Evolutionary conservation across 2,113 vertebrate genomes (phyloP).

Genomic region (Chlorodrepanis virens): DNA sequence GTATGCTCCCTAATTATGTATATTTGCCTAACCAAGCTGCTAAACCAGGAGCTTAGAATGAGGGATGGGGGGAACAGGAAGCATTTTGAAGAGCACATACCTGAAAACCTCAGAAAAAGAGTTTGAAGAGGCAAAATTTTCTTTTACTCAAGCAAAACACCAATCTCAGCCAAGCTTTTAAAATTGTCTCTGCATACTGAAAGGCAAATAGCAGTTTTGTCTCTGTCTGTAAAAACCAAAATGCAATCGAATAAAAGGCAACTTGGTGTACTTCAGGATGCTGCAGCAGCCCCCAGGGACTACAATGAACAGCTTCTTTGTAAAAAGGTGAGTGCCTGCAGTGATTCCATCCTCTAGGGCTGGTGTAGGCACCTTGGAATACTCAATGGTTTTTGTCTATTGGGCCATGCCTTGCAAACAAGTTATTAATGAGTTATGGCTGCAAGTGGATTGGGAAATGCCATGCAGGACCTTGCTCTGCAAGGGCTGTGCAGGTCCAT

Average conservation of each 20-base stretch:
- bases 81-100: neutral
- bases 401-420: neutral
- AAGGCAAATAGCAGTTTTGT: neutral
- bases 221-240: neutral
- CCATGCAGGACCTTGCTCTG: neutral
- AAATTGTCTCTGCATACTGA: neutral
- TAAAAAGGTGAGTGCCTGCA: neutral
- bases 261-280: neutral
- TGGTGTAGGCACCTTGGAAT: neutral
- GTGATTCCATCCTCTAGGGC: neutral
- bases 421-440: constrained; percentile 29
- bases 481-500: neutral
- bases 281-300: neutral
- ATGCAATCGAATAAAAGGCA: neutral
- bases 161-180: neutral
- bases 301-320: neutral
- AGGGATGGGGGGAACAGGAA: neutral
- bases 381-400: constrained; percentile 25
- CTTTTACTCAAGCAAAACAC: neutral
- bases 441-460: neutral
- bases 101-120: neutral
- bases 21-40: neutral
- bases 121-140: neutral
- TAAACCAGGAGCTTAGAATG: neutral
- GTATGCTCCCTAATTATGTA: neutral